Evolutionary conservation across 2,113 vertebrate genomes (phyloP), one percentile per base, ranked within the genome.

Genomic region (Phodopus roborovskii): DNA sequence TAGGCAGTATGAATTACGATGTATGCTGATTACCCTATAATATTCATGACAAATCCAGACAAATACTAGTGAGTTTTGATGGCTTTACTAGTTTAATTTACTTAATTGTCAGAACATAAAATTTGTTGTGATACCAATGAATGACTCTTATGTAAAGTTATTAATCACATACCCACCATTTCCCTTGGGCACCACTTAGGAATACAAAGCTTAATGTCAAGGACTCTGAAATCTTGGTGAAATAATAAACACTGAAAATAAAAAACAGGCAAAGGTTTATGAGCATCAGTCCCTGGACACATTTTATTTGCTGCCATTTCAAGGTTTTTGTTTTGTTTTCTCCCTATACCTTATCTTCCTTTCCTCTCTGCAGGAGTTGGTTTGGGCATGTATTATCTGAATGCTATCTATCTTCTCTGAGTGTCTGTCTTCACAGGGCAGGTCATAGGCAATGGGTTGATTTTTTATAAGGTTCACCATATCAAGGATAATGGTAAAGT

Each of bases 21-120:
- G 88, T 88, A 94, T 86, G 92, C 88, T 93, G 97, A 96, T 96
- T 94, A 94, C 94, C 96, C 94, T 93, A 95, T 85, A 91, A 96
- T 74, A 87, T 92, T 85, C 87, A 15, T 64, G 93, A 91, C 93
- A 97, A 96, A 97, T 96, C 95, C 96, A 97, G 91, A 97, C 70
- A 97, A 94, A 97, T 96, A 92, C 95, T 77, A 62, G 64, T 88
- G 68, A 75, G 81, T 62, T 94, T 95, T 88, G 85, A 75, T 94
- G 96, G 93, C 91, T 94, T 97, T 96, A 83, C 75, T 78, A 75
- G 85, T 93, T 95, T 97, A 97, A 96, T 91, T 95, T 88, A 94
- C 94, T 42, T 96, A 96, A 97, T 96, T 96, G 88, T 94, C 77
- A 90, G 92, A 85, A 95, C 94, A 87, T 85, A 95, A 97, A 96